phyloP scores from a whole-genome alignment of 2,888 invertebrate genomes.

The Aphidoletes aphidimyza region DNA sequence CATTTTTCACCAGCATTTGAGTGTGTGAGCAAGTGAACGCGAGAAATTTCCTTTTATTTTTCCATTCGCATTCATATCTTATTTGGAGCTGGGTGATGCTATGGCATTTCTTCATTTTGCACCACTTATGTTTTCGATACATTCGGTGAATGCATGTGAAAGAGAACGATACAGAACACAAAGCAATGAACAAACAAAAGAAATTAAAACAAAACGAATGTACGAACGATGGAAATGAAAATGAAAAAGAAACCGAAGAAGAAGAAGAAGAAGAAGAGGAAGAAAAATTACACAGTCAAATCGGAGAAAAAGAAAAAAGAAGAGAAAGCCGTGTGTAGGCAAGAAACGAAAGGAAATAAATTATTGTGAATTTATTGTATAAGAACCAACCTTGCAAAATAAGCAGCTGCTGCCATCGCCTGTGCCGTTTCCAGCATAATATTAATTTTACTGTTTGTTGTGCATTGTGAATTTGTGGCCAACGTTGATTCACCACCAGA shows the following conservation, averaged over 20 bases:
- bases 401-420: constrained; percentile 63
- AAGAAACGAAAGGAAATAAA: constrained; percentile 47
- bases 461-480: constrained; percentile 21
- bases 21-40: too few relatives aligned
- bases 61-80: background rate
- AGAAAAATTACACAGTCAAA: too few relatives aligned
- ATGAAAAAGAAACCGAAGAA: too few relatives aligned
- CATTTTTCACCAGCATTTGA: too few relatives aligned
- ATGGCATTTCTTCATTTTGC: background rate
- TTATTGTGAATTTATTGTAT: constrained; percentile 45
- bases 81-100: constrained; percentile 16
- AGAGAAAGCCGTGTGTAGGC: background rate
- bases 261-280: background rate
- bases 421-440: constrained; percentile 63
- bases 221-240: constrained; percentile 23
- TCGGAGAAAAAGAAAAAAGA: too few relatives aligned
- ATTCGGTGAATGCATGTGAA: background rate
- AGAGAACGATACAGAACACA: background rate
- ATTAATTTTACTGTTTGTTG: constrained; percentile 62
- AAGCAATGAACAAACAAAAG: background rate
- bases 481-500: constrained; percentile 37
- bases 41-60: constrained; percentile 30
- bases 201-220: constrained; percentile 55
- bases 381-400: constrained; percentile 63
- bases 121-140: constrained; percentile 31